Evolutionary conservation across 1,140 invertebrate species (phyloP).

Genomic region (Lerema accius): DNA sequence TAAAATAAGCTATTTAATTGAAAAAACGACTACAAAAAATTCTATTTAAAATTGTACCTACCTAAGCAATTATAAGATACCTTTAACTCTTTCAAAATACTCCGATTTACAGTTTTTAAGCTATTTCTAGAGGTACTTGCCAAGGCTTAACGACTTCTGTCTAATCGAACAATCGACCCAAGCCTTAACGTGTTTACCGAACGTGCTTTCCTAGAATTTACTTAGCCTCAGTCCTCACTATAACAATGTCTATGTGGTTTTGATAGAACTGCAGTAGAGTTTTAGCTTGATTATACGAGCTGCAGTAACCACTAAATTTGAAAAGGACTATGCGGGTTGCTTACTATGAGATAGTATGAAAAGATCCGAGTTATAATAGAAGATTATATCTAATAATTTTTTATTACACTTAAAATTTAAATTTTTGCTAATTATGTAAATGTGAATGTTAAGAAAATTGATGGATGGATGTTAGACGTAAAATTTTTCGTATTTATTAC

Average conservation of each 20-base stretch:
- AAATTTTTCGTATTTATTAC: too few relatives aligned
- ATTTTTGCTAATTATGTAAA: too few relatives aligned
- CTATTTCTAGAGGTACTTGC: background rate
- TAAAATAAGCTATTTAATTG: too few relatives aligned
- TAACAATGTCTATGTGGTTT: background rate
- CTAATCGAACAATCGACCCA: constrained; percentile 1
- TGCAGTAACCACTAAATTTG: background rate
- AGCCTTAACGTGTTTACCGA: constrained; percentile 4
- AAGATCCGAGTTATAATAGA: too few relatives aligned
- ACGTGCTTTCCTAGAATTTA: constrained; percentile 4
- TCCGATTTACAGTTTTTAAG: background rate
- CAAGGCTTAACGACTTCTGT: constrained; percentile 4
- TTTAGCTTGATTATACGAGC: constrained; percentile 2
- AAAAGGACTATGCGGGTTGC: too few relatives aligned
- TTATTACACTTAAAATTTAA: too few relatives aligned
- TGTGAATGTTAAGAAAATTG: too few relatives aligned
- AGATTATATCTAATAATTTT: too few relatives aligned
- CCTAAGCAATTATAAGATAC: background rate
- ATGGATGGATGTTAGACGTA: too few relatives aligned
- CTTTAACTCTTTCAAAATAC: background rate
- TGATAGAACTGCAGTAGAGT: background rate
- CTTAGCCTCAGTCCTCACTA: background rate
- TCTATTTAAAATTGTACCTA: too few relatives aligned
- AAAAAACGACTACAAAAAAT: too few relatives aligned
- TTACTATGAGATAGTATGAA: too few relatives aligned